Evolutionary conservation across 2,113 vertebrate genomes (phyloP), one percentile per base, ranked within the genome.

Genomic region (Xenopus borealis): DNA sequence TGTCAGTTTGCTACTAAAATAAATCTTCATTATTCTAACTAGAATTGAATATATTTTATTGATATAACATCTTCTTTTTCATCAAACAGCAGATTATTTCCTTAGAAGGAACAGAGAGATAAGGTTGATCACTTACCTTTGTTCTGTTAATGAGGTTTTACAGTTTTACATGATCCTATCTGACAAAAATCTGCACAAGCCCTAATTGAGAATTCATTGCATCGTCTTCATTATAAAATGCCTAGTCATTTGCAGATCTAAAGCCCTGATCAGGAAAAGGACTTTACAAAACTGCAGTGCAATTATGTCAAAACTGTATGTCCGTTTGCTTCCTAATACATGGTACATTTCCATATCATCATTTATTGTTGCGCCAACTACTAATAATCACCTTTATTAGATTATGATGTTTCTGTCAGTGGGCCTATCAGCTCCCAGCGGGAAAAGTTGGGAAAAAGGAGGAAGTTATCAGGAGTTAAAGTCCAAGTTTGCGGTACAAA

Each of bases 81-180:
- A 53, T 75, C 64, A 59, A 44, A 45, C 50, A n/a, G 52, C 45
- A n/a, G 50, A 57, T 44, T 58, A 53, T 68, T 46, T 62, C 46
- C 0, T 65, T 18, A 20, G 17, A 62, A 62, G 46, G 57, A 44
- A 44, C 23, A 20, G 45, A 3, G 30, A 70, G 74, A 57, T 63
- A 64, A 76, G 66, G 66, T 76, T 69, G 45, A 76, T 76, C 66
- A 57, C 47, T 55, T 62, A 64, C 59, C 67, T 77, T 64, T 77
- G 66, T 69, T 76, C 58, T 63, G 66, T 69, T 76, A 69, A 75
- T 76, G 73, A 76, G 57, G 46, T 76, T 69, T 69, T 69, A 55
- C 59, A 76, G 63, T 76, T 70, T 63, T 70, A 77, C 59, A 77
- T 70, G 74, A 77, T 77, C 46, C 59, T 57, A 64, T 62, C 58